These are phyloP conservation scores for Protonibea diacanthus DNA, from an alignment of 2,797 vertebrate species.

Conservation along the genomic window DNA sequence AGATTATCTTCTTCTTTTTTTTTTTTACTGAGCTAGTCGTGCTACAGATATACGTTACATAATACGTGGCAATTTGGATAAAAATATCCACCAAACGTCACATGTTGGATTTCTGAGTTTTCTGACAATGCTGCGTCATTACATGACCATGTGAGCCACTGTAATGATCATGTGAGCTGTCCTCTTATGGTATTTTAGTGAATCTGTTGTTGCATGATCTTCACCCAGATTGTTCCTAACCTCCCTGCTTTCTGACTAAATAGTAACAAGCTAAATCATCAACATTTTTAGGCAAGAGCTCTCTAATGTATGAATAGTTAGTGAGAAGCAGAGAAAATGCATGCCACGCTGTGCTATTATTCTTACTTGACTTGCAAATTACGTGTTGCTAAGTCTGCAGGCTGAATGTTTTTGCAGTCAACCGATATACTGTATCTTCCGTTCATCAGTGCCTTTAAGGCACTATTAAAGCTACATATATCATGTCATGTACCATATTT, in stretches of 20 bases:
- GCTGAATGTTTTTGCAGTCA: conserved; percentile 49
- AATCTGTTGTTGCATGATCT: conserved; percentile 21
- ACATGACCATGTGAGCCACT: conserved; percentile 24
- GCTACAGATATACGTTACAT: conserved; percentile 2
- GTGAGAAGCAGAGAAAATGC: conserved; percentile 39
- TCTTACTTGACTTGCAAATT: conserved; percentile 66
- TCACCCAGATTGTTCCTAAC: conserved; percentile 2
- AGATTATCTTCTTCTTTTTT: not conserved
- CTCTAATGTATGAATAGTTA: conserved; percentile 37
- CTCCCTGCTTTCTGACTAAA: conserved; percentile 19
- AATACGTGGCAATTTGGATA: conserved; percentile 4
- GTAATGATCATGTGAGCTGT: conserved; percentile 25
- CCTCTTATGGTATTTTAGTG: conserved; percentile 1
- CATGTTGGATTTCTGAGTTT: conserved; percentile 19
- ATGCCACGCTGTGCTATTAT: conserved; percentile 51
- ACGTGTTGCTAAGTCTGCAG: conserved; percentile 35
- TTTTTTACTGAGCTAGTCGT: not conserved
- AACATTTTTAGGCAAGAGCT: conserved; percentile 42
- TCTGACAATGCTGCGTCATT: conserved; percentile 28
- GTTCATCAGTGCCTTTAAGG: conserved; percentile 29
- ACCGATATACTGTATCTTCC: conserved; percentile 15
- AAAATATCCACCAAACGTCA: conserved; percentile 22
- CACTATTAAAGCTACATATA: not conserved
- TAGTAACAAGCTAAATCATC: conserved; percentile 40
- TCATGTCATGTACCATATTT: not conserved